Percentiles rank a stretch among this genome's conserved stretches.
Conservation (phyloP, 2,797 vertebrate species). For the Rhabdophis nuchalis region DNA sequence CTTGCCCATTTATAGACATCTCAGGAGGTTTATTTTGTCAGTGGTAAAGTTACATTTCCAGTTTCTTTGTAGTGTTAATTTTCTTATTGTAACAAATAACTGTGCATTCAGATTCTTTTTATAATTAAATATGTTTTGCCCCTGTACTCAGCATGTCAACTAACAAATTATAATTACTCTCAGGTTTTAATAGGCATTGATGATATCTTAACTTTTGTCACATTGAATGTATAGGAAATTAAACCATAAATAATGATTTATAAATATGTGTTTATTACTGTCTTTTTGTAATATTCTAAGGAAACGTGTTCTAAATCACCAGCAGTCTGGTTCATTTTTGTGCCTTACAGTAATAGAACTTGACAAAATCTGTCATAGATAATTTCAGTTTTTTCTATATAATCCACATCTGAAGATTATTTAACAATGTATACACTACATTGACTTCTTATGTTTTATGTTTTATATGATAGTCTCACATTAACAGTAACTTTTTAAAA, state of each 20-base stretch:
- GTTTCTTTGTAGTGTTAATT: neutral
- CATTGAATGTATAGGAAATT: neutral
- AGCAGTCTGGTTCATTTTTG: neutral
- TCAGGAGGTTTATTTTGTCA: conserved; percentile 93
- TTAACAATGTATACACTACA: neutral
- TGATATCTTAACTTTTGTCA: neutral
- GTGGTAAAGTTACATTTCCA: conserved; percentile 77
- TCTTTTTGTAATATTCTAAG: neutral
- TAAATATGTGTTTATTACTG: neutral
- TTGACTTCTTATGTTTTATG: neutral
- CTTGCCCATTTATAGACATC: conserved; percentile 91
- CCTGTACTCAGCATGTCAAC: neutral
- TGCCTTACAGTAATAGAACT: neutral
- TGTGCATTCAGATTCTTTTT: neutral
- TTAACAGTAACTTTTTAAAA: neutral
- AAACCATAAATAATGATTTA: neutral
- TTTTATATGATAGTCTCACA: neutral
- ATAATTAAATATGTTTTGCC: neutral
- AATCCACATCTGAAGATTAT: neutral
- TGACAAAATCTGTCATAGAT: neutral
- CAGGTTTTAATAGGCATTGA: neutral
- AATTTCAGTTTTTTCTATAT: neutral
- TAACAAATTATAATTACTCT: neutral
- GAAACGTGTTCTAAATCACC: neutral
- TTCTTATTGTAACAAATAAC: neutral